These are phyloP conservation scores for Scolopax bukidnonensis DNA, from an alignment of 2,797 vertebrate species.

Conservation along the genomic window DNA sequence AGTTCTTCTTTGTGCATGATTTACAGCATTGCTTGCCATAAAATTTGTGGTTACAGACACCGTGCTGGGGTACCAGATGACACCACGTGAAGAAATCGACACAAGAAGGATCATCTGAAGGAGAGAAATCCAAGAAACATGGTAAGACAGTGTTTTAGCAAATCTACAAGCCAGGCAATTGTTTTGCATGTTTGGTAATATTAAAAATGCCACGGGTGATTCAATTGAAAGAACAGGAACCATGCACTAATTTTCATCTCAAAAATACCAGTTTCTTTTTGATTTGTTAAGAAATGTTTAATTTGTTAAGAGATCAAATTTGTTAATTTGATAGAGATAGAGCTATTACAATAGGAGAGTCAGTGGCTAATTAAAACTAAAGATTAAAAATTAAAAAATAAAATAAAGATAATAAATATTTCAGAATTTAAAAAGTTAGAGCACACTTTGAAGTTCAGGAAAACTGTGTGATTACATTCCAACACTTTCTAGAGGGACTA, in stretches of 20 bases:
- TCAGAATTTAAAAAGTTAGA: neutral
- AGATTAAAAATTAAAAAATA: neutral
- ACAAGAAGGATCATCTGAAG: constrained; percentile 86
- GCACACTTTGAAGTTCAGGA: neutral
- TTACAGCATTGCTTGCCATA: constrained; percentile 96
- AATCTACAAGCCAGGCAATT: neutral
- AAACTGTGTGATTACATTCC: rapidly evolving
- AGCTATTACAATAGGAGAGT: neutral
- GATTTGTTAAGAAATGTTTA: neutral
- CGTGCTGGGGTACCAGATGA: constrained; percentile 92
- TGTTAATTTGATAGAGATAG: neutral
- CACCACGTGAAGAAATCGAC: constrained; percentile 94
- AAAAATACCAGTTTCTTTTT: neutral
- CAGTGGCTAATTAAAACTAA: neutral
- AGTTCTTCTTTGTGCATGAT: constrained; percentile 89
- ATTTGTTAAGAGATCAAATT: neutral
- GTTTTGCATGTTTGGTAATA: neutral
- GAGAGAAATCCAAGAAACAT: neutral
- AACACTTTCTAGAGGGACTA: neutral
- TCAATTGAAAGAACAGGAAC: neutral
- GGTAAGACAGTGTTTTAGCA: neutral
- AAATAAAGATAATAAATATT: neutral
- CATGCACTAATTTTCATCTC: neutral
- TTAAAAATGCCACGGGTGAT: rapidly evolving
- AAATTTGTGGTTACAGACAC: constrained; percentile 96